These are phyloP conservation scores for Caretta caretta DNA, from an alignment of 2,113 vertebrate genomes.

Conservation along the genomic window DNA sequence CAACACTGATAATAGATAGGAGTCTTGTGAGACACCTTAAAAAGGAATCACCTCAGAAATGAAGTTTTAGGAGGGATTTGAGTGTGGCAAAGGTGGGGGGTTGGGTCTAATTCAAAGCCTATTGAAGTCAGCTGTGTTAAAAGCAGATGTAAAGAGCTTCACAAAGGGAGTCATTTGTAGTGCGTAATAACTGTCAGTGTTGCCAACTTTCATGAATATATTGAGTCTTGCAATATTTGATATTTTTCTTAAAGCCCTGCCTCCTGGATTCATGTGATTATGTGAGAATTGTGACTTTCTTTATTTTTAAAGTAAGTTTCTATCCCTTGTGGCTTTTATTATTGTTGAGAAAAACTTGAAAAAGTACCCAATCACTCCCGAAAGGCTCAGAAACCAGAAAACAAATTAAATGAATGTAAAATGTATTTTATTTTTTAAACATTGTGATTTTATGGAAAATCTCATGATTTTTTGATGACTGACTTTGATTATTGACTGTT, in stretches of 20 bases:
- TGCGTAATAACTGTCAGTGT: background rate
- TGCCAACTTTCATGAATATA: background rate
- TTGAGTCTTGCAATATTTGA: background rate
- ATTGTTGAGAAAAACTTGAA: background rate
- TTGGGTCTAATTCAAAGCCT: background rate
- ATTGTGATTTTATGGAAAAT: background rate
- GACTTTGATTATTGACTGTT: background rate
- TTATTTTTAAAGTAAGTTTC: background rate
- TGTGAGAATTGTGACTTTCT: background rate
- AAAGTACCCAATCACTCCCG: background rate
- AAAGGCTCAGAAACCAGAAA: background rate
- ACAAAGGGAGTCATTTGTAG: background rate
- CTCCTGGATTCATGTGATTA: background rate
- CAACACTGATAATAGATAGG: background rate
- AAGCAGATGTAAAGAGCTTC: background rate
- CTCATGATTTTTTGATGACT: background rate
- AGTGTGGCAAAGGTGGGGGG: background rate
- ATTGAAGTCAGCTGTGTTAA: background rate
- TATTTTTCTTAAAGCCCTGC: background rate
- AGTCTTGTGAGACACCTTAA: background rate
- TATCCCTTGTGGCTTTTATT: background rate
- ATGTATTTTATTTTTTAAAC: background rate
- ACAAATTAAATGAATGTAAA: fast-evolving
- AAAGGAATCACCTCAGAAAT: background rate
- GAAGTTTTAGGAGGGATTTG: background rate